A percentile compares a stretch with the other conserved stretches of the same genome.
These are phyloP conservation scores for Lasioglossum zephyrum DNA, from an alignment of 2,888 invertebrate genomes.

Conservation along the genomic window DNA sequence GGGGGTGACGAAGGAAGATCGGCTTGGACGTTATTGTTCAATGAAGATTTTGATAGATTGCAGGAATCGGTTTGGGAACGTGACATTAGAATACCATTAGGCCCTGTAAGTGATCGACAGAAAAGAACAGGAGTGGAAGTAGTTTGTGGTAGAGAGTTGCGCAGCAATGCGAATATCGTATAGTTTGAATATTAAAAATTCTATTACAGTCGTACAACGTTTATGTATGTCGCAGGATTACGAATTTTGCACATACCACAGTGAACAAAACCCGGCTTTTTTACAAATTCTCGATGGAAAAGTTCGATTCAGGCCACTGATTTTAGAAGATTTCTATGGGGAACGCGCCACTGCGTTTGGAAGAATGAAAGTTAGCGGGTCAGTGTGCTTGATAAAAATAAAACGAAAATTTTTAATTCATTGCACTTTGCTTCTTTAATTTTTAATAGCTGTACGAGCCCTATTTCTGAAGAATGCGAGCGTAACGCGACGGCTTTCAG, in stretches of 20 bases:
- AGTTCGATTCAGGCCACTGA: constrained; percentile 74
- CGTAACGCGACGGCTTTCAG: constrained; percentile 77
- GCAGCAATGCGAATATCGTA: no score
- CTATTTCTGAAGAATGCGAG: constrained; percentile 76
- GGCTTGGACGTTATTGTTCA: constrained; percentile 85
- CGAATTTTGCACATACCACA: constrained; percentile 80
- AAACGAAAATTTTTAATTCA: not conserved
- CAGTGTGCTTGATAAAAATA: constrained; percentile 42
- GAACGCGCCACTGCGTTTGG: constrained; percentile 73
- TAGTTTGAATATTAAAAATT: not conserved
- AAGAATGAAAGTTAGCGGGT: constrained; percentile 75
- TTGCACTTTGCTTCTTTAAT: not conserved
- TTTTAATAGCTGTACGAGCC: constrained; percentile 82
- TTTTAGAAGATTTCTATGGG: constrained; percentile 77
- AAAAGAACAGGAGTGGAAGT: no score
- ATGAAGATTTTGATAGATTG: constrained; percentile 86
- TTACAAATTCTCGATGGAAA: constrained; percentile 69
- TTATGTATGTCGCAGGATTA: constrained; percentile 74
- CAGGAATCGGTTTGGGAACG: constrained; percentile 72
- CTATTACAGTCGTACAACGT: not conserved
- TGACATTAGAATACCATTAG: constrained; percentile 74
- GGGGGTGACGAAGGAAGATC: not conserved
- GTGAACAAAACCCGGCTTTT: constrained; percentile 67
- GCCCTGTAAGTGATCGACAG: constrained; percentile 71
- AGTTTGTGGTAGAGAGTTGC: no score